Conservation (phyloP, 2,113 vertebrate genomes). For the Barnardius zonarius region DNA sequence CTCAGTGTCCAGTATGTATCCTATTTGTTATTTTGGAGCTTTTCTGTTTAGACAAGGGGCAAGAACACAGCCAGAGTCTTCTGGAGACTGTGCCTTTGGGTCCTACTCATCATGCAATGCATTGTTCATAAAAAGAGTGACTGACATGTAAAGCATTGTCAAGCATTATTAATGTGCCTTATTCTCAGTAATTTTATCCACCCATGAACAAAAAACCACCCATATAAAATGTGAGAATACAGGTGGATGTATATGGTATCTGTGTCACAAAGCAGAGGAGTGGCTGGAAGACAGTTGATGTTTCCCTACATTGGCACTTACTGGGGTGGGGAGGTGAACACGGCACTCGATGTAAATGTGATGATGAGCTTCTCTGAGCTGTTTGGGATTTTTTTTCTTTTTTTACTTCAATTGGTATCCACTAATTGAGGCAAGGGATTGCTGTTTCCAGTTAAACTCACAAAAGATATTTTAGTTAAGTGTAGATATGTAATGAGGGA, state of each 20-base stretch:
- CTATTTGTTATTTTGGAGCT: not conserved
- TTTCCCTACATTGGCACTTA: not conserved
- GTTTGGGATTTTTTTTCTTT: not conserved
- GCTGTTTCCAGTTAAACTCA: not conserved
- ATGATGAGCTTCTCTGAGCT: not conserved
- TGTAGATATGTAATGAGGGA: not conserved
- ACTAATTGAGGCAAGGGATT: not conserved
- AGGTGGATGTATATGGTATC: not conserved
- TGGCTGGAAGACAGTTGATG: not conserved
- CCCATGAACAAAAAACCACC: not conserved
- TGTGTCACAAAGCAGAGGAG: not conserved
- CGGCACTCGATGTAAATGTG: accelerated
- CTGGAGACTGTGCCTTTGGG: not conserved
- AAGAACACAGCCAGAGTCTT: not conserved
- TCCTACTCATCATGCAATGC: not conserved
- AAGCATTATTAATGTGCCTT: not conserved
- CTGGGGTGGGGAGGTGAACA: accelerated
- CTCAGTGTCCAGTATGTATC: not conserved
- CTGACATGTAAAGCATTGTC: not conserved
- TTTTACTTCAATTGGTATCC: not conserved
- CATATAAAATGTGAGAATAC: not conserved
- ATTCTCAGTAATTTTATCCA: not conserved
- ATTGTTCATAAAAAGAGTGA: not conserved
- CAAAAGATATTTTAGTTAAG: not conserved
- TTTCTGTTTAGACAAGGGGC: not conserved